phyloP scores from a whole-genome alignment of 2,113 vertebrate species.

The Bucco capensis region DNA sequence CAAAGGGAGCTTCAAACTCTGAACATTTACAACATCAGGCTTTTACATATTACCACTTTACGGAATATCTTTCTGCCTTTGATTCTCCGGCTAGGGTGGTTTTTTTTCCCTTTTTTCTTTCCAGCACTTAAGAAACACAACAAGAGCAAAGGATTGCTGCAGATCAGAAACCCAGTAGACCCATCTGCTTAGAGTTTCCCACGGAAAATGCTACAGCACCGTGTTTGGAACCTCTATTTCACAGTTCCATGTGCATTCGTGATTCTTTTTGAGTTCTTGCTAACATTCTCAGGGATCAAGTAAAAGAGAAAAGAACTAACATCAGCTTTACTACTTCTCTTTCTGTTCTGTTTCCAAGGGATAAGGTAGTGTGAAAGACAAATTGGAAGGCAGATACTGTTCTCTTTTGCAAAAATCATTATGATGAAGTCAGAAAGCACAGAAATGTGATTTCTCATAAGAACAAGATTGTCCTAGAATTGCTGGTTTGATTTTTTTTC shows the following conservation, averaged over 20 bases:
- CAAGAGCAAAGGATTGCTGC: not conserved
- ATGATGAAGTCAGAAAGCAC: not conserved
- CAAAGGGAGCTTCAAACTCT: slow-evolving; percentile 30
- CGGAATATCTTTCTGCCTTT: slow-evolving; percentile 38
- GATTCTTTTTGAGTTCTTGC: not conserved
- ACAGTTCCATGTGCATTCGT: not conserved
- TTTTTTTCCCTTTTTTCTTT: not conserved
- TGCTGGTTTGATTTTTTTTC: not conserved
- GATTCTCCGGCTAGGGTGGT: not conserved
- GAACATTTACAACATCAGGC: slow-evolving; percentile 7
- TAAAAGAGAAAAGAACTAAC: not conserved
- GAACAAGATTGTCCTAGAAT: not conserved
- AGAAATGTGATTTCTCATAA: not conserved
- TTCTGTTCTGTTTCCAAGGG: not conserved
- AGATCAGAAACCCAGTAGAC: not conserved
- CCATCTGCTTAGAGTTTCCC: not conserved
- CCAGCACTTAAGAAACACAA: not conserved
- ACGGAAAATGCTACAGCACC: not conserved
- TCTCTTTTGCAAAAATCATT: not conserved
- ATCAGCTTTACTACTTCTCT: not conserved
- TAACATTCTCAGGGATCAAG: not conserved
- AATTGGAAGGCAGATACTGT: not conserved
- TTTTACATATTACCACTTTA: slow-evolving; percentile 36
- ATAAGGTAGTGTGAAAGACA: not conserved
- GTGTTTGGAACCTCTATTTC: not conserved